Percentiles rank a stretch among this genome's conserved stretches.
Conservation (phyloP, 2,888 invertebrate genomes). For the Apodemia hepburni region DNA sequence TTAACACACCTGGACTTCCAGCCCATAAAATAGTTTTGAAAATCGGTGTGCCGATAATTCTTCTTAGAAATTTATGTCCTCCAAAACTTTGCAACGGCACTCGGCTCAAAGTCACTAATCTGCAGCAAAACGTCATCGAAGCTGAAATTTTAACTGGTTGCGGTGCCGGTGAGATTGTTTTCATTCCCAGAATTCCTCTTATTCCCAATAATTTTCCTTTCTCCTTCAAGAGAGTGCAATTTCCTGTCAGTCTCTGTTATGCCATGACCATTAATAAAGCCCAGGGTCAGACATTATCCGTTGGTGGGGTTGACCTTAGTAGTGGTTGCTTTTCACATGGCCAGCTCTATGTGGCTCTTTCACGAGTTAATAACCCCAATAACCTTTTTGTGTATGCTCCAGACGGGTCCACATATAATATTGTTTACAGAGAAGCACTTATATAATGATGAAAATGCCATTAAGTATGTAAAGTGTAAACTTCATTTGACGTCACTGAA, state of each 20-base stretch:
- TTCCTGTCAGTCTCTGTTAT: constrained; percentile 11
- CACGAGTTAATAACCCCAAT: constrained; percentile 29
- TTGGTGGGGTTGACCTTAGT: constrained; percentile 17
- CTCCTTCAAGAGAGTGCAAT: background rate
- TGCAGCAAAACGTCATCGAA: background rate
- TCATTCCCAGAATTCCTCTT: too few relatives aligned
- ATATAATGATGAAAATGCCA: background rate
- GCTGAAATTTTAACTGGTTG: too few relatives aligned
- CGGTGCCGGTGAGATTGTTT: too few relatives aligned
- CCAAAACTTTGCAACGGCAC: constrained; percentile 25
- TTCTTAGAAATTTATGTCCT: constrained; percentile 28
- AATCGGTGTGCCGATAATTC: constrained; percentile 23
- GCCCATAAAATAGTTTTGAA: too few relatives aligned
- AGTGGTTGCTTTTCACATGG: constrained; percentile 22
- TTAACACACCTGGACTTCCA: constrained; percentile 17
- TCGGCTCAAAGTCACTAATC: constrained; percentile 19
- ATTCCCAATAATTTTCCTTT: too few relatives aligned
- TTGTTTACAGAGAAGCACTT: background rate
- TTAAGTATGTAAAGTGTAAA: background rate
- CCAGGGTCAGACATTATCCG: constrained; percentile 19
- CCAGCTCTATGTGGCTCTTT: constrained; percentile 22
- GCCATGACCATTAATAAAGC: constrained; percentile 20
- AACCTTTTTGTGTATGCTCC: background rate
- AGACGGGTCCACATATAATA: background rate
- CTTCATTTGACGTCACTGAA: too few relatives aligned